phyloP scores from a whole-genome alignment of 2,113 vertebrate genomes.

The Poicephalus gulielmi region DNA sequence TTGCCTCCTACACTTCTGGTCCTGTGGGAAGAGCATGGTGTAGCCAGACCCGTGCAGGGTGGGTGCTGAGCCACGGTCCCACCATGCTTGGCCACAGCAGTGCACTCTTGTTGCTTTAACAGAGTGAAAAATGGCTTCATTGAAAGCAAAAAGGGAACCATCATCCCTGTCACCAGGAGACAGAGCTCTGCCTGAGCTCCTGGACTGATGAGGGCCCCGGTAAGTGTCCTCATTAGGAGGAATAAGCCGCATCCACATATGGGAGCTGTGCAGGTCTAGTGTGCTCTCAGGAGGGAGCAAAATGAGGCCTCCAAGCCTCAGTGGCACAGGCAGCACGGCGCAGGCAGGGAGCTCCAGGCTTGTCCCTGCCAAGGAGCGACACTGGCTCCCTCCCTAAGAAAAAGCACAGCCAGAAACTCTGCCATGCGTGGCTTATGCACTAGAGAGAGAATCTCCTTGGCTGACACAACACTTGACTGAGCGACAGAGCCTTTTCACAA shows the following conservation, averaged over 20 bases:
- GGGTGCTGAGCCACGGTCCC: not conserved
- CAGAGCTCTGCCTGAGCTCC: rapidly evolving
- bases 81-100: rapidly evolving
- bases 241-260: rapidly evolving
- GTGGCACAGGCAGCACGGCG: rapidly evolving
- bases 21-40: rapidly evolving
- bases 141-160: not conserved
- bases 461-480: not conserved
- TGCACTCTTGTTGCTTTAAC: too few species aligned
- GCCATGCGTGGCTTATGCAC: not conserved
- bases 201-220: rapidly evolving
- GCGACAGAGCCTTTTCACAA: not conserved
- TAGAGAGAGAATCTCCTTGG: not conserved
- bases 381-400: not conserved
- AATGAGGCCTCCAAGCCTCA: rapidly evolving
- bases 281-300: not conserved
- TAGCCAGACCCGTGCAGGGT: not conserved
- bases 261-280: not conserved
- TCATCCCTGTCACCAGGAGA: not conserved
- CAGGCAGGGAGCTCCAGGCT: not conserved
- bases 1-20: rapidly evolving
- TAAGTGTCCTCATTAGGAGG: rapidly evolving
- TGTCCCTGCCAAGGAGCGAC: not conserved
- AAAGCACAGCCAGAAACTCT: not conserved
- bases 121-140: not conserved